Evolutionary conservation across 2,113 vertebrate species (phyloP), one percentile per base, ranked within the genome.

Genomic region (Catharus minimus): DNA sequence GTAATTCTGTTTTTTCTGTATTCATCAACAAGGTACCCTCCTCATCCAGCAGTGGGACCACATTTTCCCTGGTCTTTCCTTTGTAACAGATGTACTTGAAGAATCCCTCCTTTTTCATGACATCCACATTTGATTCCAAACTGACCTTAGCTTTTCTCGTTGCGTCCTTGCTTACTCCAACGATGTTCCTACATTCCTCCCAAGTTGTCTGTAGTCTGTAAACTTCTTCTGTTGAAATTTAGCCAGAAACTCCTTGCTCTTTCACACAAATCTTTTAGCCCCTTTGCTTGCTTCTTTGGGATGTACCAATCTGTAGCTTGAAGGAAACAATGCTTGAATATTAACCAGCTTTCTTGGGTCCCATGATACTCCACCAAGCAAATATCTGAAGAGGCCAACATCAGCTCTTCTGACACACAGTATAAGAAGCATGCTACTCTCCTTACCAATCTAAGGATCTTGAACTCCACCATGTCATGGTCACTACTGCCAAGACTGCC

Each of bases 61-160:
- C 11, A 50, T 50, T 64, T 65, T 43, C 21, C 32, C 7, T 15
- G 36, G 21, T 43, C 43, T 72, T 79, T 71, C 24, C 32, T 56
- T 64, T 72, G 10, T 18, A 57, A 9, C 11, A 32, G 13, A 30
- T 36, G 14, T 49, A 49, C 26, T 72, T 56, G 66, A 64, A 56
- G 26, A 86, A 64, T 15, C 11, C 5, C 8, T 43, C 32, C 26
- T 33, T 56, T 6, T 36, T 56, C 41, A 27, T 56, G 43, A 49
- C 6, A 79, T 43, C 8, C 15, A 49, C 20, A 22, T 65, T 50
- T 79, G 26, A 49, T 43, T 64, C 43, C 36, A 72, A 50, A 79
- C 7, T 32, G 36, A 33, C 16, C 20, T 55, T 61, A 49, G 2
- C 14, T 30, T 49, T 71, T 21, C 36, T 72, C 0, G 0, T 13